A percentile compares a stretch with the other conserved stretches of the same genome.
Conservation (phyloP, 1,140 invertebrate species). For the Brachionus rotundiformis region DNA sequence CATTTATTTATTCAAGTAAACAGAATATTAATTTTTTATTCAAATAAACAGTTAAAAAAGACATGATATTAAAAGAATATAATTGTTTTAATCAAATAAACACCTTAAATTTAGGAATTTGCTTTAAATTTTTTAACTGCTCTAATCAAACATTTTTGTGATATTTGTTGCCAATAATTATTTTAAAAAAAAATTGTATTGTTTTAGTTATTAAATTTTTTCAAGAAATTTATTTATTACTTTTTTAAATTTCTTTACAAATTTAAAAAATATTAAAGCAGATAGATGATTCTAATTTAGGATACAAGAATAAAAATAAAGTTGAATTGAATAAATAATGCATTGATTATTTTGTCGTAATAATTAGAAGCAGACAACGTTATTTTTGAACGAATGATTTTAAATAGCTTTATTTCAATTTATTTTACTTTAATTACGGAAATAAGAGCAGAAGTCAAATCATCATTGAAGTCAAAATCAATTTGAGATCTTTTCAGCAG, state of each 20-base stretch:
- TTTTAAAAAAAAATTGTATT: neutral
- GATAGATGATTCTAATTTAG: too few species aligned
- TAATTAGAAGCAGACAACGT: constrained; percentile 14
- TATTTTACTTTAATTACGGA: constrained; percentile 34
- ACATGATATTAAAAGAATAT: neutral
- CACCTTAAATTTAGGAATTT: neutral
- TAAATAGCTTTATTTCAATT: constrained; percentile 27
- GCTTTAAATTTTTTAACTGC: neutral
- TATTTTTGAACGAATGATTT: constrained; percentile 46
- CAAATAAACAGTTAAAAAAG: neutral
- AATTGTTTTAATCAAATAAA: constrained; percentile 40
- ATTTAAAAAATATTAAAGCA: too few species aligned
- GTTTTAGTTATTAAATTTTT: too few species aligned
- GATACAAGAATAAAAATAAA: too few species aligned
- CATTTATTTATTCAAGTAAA: neutral
- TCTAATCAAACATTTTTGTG: neutral
- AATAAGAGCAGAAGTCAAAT: constrained; percentile 45
- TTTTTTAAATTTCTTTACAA: too few species aligned
- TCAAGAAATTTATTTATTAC: too few species aligned
- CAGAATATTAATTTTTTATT: constrained; percentile 6
- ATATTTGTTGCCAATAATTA: neutral
- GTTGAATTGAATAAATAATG: neutral
- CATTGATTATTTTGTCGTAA: neutral
- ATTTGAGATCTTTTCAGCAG: neutral
- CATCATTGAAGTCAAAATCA: constrained; percentile 29